phyloP scores from a whole-genome alignment of 1,140 invertebrate genomes.

The Oryctes rhinoceros region DNA sequence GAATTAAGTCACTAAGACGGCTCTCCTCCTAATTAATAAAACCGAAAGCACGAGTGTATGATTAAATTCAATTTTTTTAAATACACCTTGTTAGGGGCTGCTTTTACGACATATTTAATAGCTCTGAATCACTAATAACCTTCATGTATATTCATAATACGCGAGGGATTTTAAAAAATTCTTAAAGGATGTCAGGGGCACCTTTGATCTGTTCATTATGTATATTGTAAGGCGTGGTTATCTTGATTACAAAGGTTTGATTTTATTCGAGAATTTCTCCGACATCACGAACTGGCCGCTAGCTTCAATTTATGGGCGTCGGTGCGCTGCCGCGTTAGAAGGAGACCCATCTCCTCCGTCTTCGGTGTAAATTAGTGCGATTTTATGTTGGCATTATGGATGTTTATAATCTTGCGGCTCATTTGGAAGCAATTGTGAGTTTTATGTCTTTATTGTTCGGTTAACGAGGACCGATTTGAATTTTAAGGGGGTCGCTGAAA shows the following conservation, averaged over 20 bases:
- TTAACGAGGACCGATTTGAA: slow-evolving; percentile 32
- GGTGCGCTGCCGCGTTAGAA: background rate
- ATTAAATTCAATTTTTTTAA: slow-evolving; percentile 28
- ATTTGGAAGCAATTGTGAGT: slow-evolving; percentile 37
- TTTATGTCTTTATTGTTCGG: slow-evolving; percentile 35
- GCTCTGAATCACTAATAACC: slow-evolving; percentile 31
- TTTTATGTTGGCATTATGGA: slow-evolving; percentile 36
- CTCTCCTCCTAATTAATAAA: slow-evolving; percentile 18
- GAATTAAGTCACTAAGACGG: background rate
- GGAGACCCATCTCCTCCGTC: background rate
- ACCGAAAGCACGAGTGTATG: slow-evolving; percentile 26
- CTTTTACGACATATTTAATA: slow-evolving; percentile 36
- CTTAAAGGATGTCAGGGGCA: background rate
- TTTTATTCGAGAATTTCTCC: slow-evolving; percentile 8
- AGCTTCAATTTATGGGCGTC: slow-evolving; percentile 2
- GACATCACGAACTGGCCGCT: background rate
- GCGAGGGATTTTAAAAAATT: slow-evolving; percentile 20
- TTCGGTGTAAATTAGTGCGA: slow-evolving; percentile 32
- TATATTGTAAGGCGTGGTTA: slow-evolving; percentile 21
- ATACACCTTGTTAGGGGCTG: slow-evolving; percentile 34
- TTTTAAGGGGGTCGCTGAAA: slow-evolving; percentile 34
- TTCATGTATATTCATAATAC: slow-evolving; percentile 39
- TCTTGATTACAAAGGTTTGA: slow-evolving; percentile 29
- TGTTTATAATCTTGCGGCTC: slow-evolving; percentile 40
- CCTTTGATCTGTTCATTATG: slow-evolving; percentile 38